Conservation (phyloP, 2,113 vertebrate genomes). For the Ophthalmolycus amberensis region DNA sequence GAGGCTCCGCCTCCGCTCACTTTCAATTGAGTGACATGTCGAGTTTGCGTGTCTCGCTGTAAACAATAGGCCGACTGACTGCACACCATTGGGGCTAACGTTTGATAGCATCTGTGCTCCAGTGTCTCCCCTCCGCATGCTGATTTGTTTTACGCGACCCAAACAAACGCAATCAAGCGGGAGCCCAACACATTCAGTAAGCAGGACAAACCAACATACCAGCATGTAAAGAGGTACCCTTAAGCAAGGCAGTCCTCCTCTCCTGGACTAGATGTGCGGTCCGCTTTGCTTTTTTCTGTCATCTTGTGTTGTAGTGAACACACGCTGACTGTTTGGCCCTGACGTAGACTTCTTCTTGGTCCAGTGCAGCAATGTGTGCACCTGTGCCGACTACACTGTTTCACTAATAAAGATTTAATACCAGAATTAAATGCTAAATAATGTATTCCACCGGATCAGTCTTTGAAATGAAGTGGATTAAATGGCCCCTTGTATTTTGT, state of each 20-base stretch:
- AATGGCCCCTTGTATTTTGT: not conserved
- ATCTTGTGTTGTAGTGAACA: too few relatives aligned
- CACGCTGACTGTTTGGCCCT: too few relatives aligned
- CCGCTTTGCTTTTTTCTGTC: not conserved
- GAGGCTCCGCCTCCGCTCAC: too few relatives aligned
- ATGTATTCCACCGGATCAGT: not conserved
- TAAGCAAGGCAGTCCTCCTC: not conserved
- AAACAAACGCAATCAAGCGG: conserved; percentile 24
- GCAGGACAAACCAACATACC: not conserved
- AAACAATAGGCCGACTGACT: too few relatives aligned
- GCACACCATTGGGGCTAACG: too few relatives aligned
- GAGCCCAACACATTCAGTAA: not conserved
- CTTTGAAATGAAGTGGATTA: not conserved
- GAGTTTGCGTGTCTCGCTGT: too few relatives aligned
- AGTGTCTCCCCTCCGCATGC: too few relatives aligned
- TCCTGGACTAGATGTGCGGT: not conserved
- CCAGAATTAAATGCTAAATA: not conserved
- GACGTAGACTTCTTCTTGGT: not conserved
- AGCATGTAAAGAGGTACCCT: not conserved
- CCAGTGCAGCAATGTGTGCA: not conserved
- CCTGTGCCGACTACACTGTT: not conserved
- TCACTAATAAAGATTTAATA: not conserved
- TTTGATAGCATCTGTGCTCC: too few relatives aligned
- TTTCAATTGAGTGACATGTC: too few relatives aligned
- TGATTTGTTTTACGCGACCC: too few relatives aligned